Conservation (phyloP, 2,797 vertebrate genomes). For the Poeciliopsis presidionis region DNA sequence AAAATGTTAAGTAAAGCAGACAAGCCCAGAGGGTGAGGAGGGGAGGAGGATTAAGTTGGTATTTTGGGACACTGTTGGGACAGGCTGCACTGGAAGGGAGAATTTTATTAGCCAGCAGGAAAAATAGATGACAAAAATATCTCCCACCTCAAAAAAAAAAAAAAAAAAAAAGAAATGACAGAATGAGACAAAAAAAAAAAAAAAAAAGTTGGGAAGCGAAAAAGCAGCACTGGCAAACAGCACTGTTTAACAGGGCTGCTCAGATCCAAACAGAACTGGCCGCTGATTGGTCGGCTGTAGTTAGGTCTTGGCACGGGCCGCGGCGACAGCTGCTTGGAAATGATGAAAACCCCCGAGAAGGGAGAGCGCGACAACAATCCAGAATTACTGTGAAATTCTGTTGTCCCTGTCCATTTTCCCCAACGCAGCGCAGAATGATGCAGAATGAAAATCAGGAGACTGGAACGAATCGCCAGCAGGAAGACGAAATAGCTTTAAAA, state of each 20-base stretch:
- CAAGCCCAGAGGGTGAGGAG: constrained; percentile 6
- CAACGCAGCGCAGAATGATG: constrained; percentile 43
- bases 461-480: constrained; percentile 49
- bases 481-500: constrained; percentile 48
- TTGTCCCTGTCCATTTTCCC: constrained; percentile 59
- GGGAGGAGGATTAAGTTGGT: constrained; percentile 27
- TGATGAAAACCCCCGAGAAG: constrained; percentile 74
- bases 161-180: constrained; percentile 37
- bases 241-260: constrained; percentile 65
- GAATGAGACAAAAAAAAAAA: constrained; percentile 32
- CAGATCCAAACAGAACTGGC: constrained; percentile 69
- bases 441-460: constrained; percentile 48
- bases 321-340: constrained; percentile 80
- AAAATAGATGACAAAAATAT: constrained; percentile 47
- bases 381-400: constrained; percentile 74
- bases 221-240: constrained; percentile 54
- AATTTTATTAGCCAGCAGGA: constrained; percentile 59
- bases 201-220: constrained; percentile 34
- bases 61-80: constrained; percentile 55
- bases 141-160: not conserved
- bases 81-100: constrained; percentile 50
- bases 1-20: constrained; percentile 36
- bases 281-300: constrained; percentile 70
- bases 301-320: constrained; percentile 71
- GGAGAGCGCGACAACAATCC: constrained; percentile 60